Evolutionary conservation across 2,888 invertebrate species (phyloP).

Genomic region (Rosalia funebris): DNA sequence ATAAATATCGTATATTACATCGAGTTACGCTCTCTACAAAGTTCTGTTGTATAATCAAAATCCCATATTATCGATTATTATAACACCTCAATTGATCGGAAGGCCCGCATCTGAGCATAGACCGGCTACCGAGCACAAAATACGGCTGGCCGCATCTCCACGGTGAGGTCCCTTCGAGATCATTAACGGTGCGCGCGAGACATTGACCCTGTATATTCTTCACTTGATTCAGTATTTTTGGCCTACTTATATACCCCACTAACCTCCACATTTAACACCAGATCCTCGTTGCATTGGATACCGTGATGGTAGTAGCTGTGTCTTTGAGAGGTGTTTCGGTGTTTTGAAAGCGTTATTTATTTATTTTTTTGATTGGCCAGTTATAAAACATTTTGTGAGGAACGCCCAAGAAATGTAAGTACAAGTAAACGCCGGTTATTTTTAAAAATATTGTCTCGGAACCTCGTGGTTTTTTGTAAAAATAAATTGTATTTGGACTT

Average conservation of each 20-base stretch:
- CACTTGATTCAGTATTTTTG: conserved; percentile 33
- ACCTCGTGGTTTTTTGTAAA: no score
- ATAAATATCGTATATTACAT: no score
- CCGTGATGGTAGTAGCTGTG: background rate
- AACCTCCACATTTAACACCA: conserved; percentile 31
- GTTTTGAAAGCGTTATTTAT: no score
- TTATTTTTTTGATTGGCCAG: background rate
- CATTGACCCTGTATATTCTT: conserved; percentile 24
- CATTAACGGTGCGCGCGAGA: conserved; percentile 19
- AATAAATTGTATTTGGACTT: no score
- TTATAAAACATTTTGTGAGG: background rate
- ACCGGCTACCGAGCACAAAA: no score
- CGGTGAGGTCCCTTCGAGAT: background rate
- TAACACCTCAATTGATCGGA: no score
- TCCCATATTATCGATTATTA: no score
- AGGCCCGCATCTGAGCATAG: no score
- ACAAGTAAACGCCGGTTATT: background rate
- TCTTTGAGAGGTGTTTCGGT: background rate
- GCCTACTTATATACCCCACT: conserved; percentile 46
- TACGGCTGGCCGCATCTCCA: no score
- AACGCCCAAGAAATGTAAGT: background rate
- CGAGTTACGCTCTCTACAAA: no score
- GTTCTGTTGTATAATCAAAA: no score
- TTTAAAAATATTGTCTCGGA: no score
- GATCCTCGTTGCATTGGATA: conserved; percentile 2